A percentile compares a stretch with the other conserved stretches of the same genome.
Conservation (phyloP, 2,888 invertebrate species). For the Orthosia gothica region DNA sequence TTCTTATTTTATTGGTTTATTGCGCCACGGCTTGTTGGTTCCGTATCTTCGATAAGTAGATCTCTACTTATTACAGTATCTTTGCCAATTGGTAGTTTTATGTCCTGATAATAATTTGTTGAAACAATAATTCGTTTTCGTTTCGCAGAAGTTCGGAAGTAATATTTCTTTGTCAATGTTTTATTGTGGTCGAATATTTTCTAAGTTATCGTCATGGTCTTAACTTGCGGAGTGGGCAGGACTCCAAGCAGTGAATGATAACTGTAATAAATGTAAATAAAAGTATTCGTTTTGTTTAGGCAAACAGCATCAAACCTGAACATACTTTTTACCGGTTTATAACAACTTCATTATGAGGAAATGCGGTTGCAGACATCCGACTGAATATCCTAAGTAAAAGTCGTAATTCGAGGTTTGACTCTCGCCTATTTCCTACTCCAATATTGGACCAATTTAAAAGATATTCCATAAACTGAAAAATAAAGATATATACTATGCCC, state of each 20-base stretch:
- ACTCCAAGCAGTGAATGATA: slow-evolving; percentile 41
- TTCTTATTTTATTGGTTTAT: slow-evolving; percentile 88
- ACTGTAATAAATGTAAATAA: background rate
- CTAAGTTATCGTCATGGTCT: slow-evolving; percentile 41
- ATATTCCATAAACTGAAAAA: too few species aligned
- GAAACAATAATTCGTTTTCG: slow-evolving; percentile 64
- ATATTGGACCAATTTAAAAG: too few species aligned
- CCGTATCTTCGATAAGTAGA: slow-evolving; percentile 78
- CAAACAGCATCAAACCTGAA: background rate
- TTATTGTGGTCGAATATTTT: slow-evolving; percentile 40
- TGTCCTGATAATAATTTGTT: slow-evolving; percentile 59
- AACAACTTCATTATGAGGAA: too few species aligned
- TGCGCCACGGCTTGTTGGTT: slow-evolving; percentile 86
- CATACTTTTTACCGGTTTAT: background rate
- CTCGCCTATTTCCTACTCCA: too few species aligned
- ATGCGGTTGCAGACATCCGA: too few species aligned
- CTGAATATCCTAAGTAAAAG: too few species aligned
- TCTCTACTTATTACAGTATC: slow-evolving; percentile 74
- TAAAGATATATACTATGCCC: too few species aligned
- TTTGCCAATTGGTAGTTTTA: slow-evolving; percentile 66
- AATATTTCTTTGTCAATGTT: slow-evolving; percentile 58
- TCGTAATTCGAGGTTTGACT: too few species aligned
- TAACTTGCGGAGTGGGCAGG: slow-evolving; percentile 47
- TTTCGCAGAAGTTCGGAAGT: slow-evolving; percentile 43
- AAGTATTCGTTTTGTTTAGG: background rate